These are phyloP conservation scores for Tenthredo scrophulariae DNA, from an alignment of 2,888 invertebrate species.

Conservation along the genomic window DNA sequence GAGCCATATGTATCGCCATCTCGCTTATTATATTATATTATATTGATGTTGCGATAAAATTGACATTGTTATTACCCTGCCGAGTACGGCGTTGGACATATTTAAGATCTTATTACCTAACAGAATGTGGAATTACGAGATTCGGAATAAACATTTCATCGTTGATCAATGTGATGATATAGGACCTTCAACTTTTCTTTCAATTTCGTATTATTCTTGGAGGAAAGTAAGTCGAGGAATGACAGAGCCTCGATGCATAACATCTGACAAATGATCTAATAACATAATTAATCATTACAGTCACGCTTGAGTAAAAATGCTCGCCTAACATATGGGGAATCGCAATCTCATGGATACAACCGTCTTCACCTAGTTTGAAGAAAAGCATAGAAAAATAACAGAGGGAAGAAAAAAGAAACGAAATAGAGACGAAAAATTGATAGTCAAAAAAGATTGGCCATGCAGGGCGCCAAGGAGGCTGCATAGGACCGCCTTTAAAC, in stretches of 20 bases:
- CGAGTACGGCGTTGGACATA: background rate
- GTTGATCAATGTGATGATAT: background rate
- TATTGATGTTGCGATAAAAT: conserved; percentile 33
- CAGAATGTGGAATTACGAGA: background rate
- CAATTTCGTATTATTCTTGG: background rate
- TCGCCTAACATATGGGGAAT: background rate
- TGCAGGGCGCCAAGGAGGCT: background rate
- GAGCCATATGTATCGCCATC: background rate
- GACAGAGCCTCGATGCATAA: too few species aligned
- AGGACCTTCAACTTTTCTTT: background rate
- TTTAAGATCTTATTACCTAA: background rate
- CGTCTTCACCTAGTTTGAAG: background rate
- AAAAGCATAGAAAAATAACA: background rate
- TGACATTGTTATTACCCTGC: conserved; percentile 26
- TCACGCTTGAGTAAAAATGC: too few species aligned
- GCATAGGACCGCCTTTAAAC: background rate
- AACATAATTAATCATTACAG: too few species aligned
- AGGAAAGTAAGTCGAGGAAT: too few species aligned
- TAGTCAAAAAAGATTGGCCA: background rate
- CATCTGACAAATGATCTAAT: too few species aligned
- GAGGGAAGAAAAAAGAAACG: background rate
- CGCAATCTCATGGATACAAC: background rate
- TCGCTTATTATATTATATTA: background rate
- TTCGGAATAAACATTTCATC: background rate
- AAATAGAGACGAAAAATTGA: background rate